Conservation (phyloP, 2,113 vertebrate species). For the Silurus meridionalis region DNA sequence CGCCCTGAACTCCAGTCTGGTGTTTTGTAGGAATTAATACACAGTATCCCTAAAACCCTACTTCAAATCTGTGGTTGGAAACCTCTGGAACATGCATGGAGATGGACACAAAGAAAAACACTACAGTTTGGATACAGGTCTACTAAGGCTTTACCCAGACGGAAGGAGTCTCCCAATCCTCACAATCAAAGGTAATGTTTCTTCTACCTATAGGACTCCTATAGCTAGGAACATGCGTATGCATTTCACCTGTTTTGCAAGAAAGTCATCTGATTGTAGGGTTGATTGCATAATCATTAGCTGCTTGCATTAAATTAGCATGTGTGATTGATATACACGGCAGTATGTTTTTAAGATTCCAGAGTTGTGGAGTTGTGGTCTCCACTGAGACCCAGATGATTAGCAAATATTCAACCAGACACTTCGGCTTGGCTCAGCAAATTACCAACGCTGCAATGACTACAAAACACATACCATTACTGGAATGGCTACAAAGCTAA, state of each 20-base stretch:
- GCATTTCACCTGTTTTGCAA: background rate
- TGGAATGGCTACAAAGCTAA: background rate
- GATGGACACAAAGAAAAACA: background rate
- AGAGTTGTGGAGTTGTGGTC: background rate
- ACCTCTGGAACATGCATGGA: background rate
- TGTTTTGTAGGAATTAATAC: slow-evolving; percentile 29
- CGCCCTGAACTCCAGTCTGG: background rate
- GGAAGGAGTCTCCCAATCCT: background rate
- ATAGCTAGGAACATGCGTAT: background rate
- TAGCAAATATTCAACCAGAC: background rate
- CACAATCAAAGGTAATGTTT: slow-evolving; percentile 36
- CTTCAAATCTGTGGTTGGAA: background rate
- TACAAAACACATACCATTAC: background rate
- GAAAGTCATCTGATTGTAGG: background rate
- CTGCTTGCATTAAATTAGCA: background rate
- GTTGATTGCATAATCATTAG: background rate
- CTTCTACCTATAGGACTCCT: background rate
- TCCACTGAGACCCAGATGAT: background rate
- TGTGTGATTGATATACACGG: background rate
- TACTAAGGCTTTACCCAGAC: background rate
- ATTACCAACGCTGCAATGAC: background rate
- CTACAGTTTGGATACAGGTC: slow-evolving; percentile 19
- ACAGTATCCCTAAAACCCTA: background rate
- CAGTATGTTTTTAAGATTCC: background rate
- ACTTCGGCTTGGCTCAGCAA: background rate